phyloP scores from a whole-genome alignment of 1,140 invertebrate genomes.

The Myzus persicae region DNA sequence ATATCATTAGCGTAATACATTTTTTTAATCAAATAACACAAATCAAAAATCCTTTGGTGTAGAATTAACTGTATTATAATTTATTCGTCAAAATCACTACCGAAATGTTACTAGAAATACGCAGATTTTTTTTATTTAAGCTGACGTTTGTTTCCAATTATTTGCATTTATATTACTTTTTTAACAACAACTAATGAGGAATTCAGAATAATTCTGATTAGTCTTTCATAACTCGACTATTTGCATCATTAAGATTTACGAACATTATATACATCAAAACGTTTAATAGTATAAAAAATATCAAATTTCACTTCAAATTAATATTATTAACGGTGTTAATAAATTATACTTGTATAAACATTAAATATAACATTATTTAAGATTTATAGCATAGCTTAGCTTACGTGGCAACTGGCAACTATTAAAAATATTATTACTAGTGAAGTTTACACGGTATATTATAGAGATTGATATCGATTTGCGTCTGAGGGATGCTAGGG shows the following conservation, averaged over 20 bases:
- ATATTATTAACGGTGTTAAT: neutral
- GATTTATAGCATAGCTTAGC: neutral
- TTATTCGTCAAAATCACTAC: neutral
- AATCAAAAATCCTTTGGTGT: neutral
- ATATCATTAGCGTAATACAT: too few relatives aligned
- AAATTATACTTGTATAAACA: neutral
- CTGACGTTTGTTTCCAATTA: neutral
- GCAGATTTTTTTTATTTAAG: neutral
- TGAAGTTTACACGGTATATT: constrained; percentile 37
- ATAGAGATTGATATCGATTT: constrained; percentile 56
- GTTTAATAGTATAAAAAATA: neutral
- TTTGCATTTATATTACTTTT: neutral
- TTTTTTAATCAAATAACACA: too few relatives aligned
- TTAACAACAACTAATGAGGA: neutral
- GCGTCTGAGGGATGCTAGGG: constrained; percentile 48
- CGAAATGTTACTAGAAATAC: neutral
- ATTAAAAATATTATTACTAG: constrained; percentile 27
- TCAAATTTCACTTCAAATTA: neutral
- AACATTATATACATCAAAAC: neutral
- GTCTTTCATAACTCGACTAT: neutral
- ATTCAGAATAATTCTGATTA: neutral
- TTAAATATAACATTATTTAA: neutral
- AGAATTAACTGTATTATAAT: neutral
- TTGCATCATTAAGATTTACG: neutral
- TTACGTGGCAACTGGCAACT: neutral